Percentiles rank a stretch among this genome's conserved stretches.
These are phyloP conservation scores for Stomatorhinus walkeri DNA, from an alignment of 2,797 vertebrate species.

Conservation along the genomic window DNA sequence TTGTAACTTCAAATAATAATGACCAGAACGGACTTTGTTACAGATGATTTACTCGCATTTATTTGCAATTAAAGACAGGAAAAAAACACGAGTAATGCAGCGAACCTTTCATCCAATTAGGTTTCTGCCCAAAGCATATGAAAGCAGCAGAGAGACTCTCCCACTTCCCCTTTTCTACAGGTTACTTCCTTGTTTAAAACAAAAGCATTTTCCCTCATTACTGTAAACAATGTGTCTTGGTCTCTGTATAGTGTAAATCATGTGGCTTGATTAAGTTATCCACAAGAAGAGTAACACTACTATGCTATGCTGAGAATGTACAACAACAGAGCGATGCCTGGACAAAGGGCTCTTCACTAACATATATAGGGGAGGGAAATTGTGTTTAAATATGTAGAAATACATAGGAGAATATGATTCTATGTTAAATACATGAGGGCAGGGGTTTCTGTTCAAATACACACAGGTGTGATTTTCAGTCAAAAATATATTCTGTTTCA, in stretches of 20 bases:
- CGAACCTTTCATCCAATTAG: not conserved
- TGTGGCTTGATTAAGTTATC: not conserved
- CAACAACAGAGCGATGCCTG: constrained; percentile 61
- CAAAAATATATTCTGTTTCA: constrained; percentile 36
- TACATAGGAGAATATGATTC: not conserved
- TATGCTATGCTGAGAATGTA: constrained; percentile 57
- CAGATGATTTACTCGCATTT: not conserved
- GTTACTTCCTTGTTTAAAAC: not conserved
- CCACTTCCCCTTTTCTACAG: not conserved
- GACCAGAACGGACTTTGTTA: not conserved
- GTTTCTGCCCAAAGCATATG: not conserved
- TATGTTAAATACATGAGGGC: not conserved
- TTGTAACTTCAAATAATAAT: not conserved
- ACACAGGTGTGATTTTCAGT: constrained; percentile 42
- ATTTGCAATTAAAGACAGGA: not conserved
- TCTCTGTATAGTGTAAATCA: not conserved
- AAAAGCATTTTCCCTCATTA: not conserved
- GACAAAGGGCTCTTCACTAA: constrained; percentile 27
- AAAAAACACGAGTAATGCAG: not conserved
- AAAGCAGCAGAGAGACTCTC: not conserved
- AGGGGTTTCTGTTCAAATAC: constrained; percentile 41
- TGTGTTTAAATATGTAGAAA: constrained; percentile 35
- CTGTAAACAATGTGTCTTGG: not conserved
- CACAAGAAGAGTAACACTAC: constrained; percentile 58
- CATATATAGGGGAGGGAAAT: constrained; percentile 11